Base-by-base conservation (phyloP, 2,888 invertebrate genomes). In the Ennomos fuscantarius region DNA sequence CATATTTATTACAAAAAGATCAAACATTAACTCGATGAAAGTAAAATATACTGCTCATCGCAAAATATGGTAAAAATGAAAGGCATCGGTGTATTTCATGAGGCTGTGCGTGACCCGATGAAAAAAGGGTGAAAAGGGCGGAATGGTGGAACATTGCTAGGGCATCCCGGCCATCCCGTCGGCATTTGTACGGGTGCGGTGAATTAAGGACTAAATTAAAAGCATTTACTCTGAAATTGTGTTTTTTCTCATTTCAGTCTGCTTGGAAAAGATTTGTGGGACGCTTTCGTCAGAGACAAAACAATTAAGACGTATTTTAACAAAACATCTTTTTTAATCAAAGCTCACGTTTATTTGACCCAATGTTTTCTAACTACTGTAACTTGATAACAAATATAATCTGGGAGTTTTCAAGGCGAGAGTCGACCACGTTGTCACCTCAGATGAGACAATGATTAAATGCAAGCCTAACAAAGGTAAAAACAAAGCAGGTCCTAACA, bases 31-130 rank as follows among this genome's bases (percentile, higher is more conserved):
- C 47, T 39, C 37, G 13, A 15, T 13, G 13, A 13, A 37, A 45
- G 35, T 32, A 41, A 46, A 51, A 41, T 50, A 57, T 52, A 58
- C 62, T 63, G 52, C 52, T 55, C 56, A 58, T 50, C 61, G 60
- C 24, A 54, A 66, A 50, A 51, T 40, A 33, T 68, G 61, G 65
- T 66, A 65, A 69, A 73, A 74, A 76, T 72, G 69, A 66, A 62
- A 57, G 59, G 33, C 74, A 67, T 70, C 74, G 71, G 73, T 72
- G 68, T 72, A 74, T 72, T 81, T 79, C 79, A 83, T 82, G 83
- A 81, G 80, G 71, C 70, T 69, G 65, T 68, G 70, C 66, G 71
- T 63, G 65, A 53, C 65, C 65, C 66, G 70, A 73, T 76, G 68
- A 74, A 80, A 24, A 80, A 79, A n/a, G 44, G 55, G 49, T 44